Conservation (phyloP, 2,888 invertebrate species). For the Nipponacmea schrenckii region DNA sequence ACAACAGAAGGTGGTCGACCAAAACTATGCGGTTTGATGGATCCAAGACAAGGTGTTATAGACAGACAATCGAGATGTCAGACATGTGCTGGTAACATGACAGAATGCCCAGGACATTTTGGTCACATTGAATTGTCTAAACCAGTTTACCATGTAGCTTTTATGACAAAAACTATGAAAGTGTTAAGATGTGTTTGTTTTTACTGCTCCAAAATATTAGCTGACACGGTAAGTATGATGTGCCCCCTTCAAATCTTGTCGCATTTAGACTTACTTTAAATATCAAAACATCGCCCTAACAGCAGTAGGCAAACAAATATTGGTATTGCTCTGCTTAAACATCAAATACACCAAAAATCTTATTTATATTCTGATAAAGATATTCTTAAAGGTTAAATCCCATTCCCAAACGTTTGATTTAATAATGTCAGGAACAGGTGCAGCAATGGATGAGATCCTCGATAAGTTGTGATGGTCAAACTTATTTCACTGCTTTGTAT, state of each 20-base stretch:
- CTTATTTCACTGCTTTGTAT: neutral
- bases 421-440: no score
- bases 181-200: slow-evolving; percentile 98
- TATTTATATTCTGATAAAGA: no score
- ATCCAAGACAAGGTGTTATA: slow-evolving; percentile 97
- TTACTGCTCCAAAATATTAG: slow-evolving; percentile 96
- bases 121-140: slow-evolving; percentile 98
- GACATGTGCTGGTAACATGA: slow-evolving; percentile 82
- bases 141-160: slow-evolving; percentile 98
- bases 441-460: no score
- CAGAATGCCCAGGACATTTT: slow-evolving; percentile 99
- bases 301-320: no score
- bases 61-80: slow-evolving; percentile 81
- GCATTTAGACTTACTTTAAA: no score
- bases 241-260: no score
- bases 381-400: no score
- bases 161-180: slow-evolving; percentile 96
- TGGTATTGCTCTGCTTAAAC: no score
- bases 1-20: slow-evolving; percentile 99
- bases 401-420: no score
- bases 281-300: no score
- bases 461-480: neutral
- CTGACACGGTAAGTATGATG: slow-evolving; percentile 83
- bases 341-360: no score
- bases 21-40: slow-evolving; percentile 98